Evolutionary conservation across 37 sponge, comb jelly and placozoan species (phyloP).

Genomic region (Diacarnus erythraeanus): DNA sequence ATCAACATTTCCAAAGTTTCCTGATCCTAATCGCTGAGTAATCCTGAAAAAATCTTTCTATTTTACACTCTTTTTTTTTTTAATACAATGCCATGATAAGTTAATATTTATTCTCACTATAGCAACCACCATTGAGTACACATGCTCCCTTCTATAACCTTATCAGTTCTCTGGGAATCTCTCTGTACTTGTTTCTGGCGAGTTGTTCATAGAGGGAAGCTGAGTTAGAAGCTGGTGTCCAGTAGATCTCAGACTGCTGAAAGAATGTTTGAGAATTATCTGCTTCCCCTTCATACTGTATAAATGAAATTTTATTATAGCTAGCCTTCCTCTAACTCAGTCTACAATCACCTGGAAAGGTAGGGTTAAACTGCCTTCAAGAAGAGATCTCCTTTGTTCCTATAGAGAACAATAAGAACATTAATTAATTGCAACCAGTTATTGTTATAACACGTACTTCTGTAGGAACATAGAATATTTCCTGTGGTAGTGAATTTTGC

Average conservation of each 20-base stretch:
- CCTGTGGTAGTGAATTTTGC: slow-evolving; percentile 1
- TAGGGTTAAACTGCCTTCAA: background rate
- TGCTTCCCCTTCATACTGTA: background rate
- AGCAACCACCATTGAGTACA: background rate
- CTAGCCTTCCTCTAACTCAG: background rate
- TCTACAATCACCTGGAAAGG: background rate
- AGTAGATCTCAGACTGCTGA: slow-evolving; percentile 30
- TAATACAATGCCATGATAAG: background rate
- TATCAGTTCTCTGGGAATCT: slow-evolving; percentile 42
- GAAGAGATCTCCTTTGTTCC: slow-evolving; percentile 6
- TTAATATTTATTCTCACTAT: background rate
- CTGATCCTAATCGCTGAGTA: slow-evolving; percentile 14
- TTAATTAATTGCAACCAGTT: background rate
- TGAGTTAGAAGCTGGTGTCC: slow-evolving; percentile 49
- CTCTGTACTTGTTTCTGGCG: slow-evolving; percentile 50
- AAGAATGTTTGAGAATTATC: slow-evolving; percentile 24
- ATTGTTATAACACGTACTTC: background rate
- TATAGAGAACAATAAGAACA: background rate
- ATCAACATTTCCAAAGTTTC: slow-evolving; percentile 39
- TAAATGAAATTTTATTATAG: too few relatives aligned
- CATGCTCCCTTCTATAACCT: slow-evolving; percentile 9
- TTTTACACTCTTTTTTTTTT: background rate
- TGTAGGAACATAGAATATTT: slow-evolving; percentile 32
- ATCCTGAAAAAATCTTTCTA: too few relatives aligned
- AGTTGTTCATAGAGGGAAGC: slow-evolving; percentile 60